phyloP scores from a whole-genome alignment of 2,113 vertebrate genomes.

The Datnioides undecimradiatus region DNA sequence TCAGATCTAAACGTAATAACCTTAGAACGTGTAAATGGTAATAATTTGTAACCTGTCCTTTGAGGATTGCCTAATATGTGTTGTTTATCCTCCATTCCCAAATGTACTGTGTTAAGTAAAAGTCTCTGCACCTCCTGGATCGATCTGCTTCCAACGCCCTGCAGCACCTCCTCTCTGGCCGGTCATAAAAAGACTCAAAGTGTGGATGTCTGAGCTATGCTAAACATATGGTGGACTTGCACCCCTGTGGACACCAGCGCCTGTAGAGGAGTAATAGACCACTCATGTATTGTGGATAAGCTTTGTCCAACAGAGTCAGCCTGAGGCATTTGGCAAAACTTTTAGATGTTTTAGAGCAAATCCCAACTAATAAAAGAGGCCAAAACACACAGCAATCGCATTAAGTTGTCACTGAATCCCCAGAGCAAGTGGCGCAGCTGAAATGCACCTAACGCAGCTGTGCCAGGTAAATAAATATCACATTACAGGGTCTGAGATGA shows the following conservation, averaged over 20 bases:
- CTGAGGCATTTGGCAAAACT: conserved; percentile 27
- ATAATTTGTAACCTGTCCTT: neutral
- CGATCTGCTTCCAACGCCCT: neutral
- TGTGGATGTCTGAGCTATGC: neutral
- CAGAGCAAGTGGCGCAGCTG: conserved; percentile 18
- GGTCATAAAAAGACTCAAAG: neutral
- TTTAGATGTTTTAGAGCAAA: conserved; percentile 37
- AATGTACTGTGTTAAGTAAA: neutral
- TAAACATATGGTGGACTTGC: conserved; percentile 8
- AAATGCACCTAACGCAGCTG: neutral
- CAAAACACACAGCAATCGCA: conserved; percentile 53
- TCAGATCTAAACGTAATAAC: neutral
- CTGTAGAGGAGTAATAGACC: conserved; percentile 12
- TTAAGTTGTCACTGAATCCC: conserved; percentile 13
- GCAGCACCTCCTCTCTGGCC: neutral
- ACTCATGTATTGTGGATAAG: neutral
- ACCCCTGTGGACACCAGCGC: neutral
- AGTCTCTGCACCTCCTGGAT: too few relatives aligned
- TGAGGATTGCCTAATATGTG: neutral
- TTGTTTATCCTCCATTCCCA: neutral
- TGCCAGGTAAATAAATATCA: conserved; percentile 37
- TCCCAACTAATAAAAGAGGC: conserved; percentile 32
- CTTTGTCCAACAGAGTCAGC: neutral
- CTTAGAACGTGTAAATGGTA: neutral
- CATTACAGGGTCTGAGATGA: neutral